Conservation (phyloP, 2,888 invertebrate species). For the Sphaeridia pumilis region DNA sequence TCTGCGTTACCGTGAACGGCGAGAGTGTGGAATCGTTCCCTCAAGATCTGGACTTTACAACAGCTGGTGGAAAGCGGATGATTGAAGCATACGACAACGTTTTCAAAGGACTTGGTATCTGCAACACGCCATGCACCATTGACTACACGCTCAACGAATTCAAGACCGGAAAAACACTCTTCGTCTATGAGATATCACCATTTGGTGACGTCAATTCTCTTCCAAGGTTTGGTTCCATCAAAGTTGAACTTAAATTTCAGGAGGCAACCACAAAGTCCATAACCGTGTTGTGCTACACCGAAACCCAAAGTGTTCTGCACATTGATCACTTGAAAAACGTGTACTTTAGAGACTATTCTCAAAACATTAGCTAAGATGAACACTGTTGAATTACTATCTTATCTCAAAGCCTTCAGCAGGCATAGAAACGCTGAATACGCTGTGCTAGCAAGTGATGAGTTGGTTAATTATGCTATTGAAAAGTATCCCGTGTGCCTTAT, state of each 20-base stretch:
- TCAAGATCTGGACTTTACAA: neutral
- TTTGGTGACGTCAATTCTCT: neutral
- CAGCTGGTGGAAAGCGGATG: neutral
- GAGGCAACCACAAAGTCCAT: conserved; percentile 4
- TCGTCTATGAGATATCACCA: conserved; percentile 7
- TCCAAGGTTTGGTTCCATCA: conserved; percentile 1
- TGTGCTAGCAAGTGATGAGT: conserved; percentile 15
- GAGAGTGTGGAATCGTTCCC: neutral
- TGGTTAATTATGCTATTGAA: conserved; percentile 6
- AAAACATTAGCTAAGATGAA: too few species aligned
- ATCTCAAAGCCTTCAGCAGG: neutral
- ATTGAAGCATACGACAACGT: conserved; percentile 4
- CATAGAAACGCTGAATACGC: conserved; percentile 1
- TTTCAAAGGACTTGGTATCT: conserved; percentile 1
- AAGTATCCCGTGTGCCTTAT: conserved; percentile 11
- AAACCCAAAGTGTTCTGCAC: conserved; percentile 17
- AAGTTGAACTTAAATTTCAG: conserved; percentile 17
- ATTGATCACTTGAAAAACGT: conserved; percentile 14
- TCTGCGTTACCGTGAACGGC: conserved; percentile 3
- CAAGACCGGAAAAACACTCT: neutral
- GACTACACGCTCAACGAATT: conserved; percentile 4
- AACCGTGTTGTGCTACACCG: conserved; percentile 21
- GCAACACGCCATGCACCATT: conserved; percentile 1
- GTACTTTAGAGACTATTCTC: neutral
- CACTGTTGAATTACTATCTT: neutral